A percentile compares a stretch with the other conserved stretches of the same genome.
phyloP scores from a whole-genome alignment of 2,113 vertebrate genomes.

The Corythaeola cristata region DNA sequence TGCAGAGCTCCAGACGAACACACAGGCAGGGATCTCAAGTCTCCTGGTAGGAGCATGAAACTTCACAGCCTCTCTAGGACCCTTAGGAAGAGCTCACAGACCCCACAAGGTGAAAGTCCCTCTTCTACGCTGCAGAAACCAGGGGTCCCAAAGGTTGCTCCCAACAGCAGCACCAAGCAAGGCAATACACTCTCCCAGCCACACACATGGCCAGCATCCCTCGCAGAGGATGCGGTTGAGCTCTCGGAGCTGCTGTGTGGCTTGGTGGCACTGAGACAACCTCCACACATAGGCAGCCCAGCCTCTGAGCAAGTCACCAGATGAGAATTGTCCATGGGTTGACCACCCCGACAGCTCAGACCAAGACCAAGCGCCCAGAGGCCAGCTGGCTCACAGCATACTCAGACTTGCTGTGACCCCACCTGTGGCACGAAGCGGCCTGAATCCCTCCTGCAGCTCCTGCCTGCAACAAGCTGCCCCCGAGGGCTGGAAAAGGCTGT shows the following conservation, averaged over 20 bases:
- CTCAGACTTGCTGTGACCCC: neutral
- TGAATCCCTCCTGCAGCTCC: neutral
- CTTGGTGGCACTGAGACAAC: neutral
- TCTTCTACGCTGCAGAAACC: neutral
- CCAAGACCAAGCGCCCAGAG: neutral
- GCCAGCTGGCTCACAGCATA: neutral
- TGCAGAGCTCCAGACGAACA: neutral
- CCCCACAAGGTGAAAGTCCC: neutral
- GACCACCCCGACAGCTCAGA: neutral
- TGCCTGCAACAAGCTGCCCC: neutral
- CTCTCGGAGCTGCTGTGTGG: rapidly evolving
- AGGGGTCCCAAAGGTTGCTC: neutral
- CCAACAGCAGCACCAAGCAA: neutral
- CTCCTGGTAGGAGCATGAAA: neutral
- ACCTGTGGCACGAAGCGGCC: neutral
- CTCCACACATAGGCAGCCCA: neutral
- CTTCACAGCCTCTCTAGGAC: neutral
- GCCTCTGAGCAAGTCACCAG: neutral
- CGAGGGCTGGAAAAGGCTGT: rapidly evolving
- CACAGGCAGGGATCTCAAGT: neutral
- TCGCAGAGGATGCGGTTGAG: rapidly evolving
- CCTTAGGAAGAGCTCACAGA: neutral
- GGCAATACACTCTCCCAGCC: neutral
- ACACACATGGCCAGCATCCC: rapidly evolving
- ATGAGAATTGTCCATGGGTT: neutral